These are phyloP conservation scores for Anthoscopus minutus DNA, from an alignment of 2,113 vertebrate species.

Conservation along the genomic window DNA sequence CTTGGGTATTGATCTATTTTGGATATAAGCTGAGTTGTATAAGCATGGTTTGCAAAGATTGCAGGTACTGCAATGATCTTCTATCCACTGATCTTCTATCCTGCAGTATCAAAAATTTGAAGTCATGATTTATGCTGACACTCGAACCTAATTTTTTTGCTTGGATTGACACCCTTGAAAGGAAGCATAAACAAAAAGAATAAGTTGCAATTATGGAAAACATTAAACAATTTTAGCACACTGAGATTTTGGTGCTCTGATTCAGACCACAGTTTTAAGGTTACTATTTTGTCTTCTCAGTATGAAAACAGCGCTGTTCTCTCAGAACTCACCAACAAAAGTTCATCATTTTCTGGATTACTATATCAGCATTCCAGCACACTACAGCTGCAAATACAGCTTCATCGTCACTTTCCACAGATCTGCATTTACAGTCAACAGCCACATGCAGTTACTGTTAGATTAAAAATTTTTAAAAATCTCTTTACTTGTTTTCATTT, in stretches of 20 bases:
- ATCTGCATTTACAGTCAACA: background rate
- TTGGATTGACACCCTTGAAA: background rate
- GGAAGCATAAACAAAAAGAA: background rate
- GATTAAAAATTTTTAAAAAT: background rate
- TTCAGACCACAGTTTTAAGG: background rate
- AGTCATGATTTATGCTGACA: background rate
- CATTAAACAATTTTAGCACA: background rate
- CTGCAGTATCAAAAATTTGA: background rate
- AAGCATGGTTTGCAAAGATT: background rate
- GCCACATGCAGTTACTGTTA: background rate
- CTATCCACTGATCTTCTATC: background rate
- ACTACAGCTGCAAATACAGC: background rate
- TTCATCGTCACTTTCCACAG: background rate
- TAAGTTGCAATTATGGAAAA: background rate
- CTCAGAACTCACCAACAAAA: background rate
- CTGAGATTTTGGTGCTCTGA: background rate
- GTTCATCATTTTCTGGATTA: background rate
- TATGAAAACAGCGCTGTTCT: background rate
- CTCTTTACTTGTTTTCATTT: background rate
- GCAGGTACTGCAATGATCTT: background rate
- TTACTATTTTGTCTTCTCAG: background rate
- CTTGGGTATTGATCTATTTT: background rate
- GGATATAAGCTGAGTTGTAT: background rate
- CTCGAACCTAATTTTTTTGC: background rate
- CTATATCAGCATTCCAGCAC: background rate